Base-by-base conservation (phyloP, 2,888 invertebrate species). In the Philereme transversata region DNA sequence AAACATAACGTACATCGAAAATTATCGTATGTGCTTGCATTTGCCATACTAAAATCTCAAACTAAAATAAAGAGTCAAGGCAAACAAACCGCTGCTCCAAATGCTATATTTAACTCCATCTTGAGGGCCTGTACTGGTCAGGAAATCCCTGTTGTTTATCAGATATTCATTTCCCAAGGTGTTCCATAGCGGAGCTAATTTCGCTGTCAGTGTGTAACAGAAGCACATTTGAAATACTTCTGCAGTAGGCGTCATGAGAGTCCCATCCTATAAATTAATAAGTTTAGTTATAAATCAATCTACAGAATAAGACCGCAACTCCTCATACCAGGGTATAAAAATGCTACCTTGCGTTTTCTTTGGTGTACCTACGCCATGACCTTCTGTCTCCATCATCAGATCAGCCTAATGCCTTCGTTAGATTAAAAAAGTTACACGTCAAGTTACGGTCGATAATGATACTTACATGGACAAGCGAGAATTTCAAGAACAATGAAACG, bases 151-250 rank as follows among this genome's bases (percentile, higher is more conserved):
- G 62, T 90, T 88, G 65, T 89, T 89, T 47, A 92, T 78, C 9
- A 87, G 76, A 67, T 88, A 86, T 64, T 82, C 77, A 43, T 69
- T 73, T 41, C 85, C 87, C 34, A 92, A 57, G 1, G 74, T 75
- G 71, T 89, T 90, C 90, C 91, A 92, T 5, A 64, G 49, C 3
- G 92, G 92, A 36, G 91, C 90, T 3, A 91, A 68, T 76, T 83
- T 87, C 46, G 92, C 92, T 1, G 80, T 82, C 77, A 91, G 74
- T 34, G 92, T 88, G 67, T 91, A 92, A 60, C 75, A 74, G 64
- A 90, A 90, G 76, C 90, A 90, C 75, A 80, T 79, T 69, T 82
- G 73, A 65, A 80, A 88, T 41, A 83, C 76, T 59, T 90, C 88
- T 8, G 77, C 59, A 4, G 83, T 80, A 4, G 79, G 76, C 10